Conservation (phyloP, 2,113 vertebrate genomes). For the Pelmatolapia mariae region DNA sequence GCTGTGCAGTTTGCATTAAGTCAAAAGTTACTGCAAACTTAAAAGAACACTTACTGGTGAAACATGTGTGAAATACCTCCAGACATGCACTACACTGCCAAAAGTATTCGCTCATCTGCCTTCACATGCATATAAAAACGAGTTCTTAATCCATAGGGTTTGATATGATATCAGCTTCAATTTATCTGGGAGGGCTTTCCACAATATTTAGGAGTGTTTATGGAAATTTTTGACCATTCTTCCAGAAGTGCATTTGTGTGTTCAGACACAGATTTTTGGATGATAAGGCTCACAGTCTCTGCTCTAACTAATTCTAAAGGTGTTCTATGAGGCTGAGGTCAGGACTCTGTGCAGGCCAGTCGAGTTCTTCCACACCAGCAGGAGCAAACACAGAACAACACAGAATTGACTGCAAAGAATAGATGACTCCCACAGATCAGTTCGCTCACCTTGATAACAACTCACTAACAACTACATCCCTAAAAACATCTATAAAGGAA, state of each 20-base stretch:
- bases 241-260: background rate
- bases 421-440: background rate
- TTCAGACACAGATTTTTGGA: background rate
- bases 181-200: background rate
- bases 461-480: background rate
- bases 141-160: background rate
- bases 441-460: background rate
- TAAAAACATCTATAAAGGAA: background rate
- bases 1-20: background rate
- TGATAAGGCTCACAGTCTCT: no score
- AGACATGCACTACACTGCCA: background rate
- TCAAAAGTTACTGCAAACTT: background rate
- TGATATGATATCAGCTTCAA: background rate
- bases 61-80: background rate
- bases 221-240: background rate
- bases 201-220: background rate
- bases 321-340: background rate
- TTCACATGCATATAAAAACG: background rate
- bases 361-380: background rate
- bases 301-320: background rate
- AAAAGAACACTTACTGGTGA: background rate
- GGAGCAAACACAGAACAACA: background rate
- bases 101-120: background rate
- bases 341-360: background rate
- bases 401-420: background rate